Evolutionary conservation across 2,113 vertebrate species (phyloP).

Genomic region (Stercorarius parasiticus): DNA sequence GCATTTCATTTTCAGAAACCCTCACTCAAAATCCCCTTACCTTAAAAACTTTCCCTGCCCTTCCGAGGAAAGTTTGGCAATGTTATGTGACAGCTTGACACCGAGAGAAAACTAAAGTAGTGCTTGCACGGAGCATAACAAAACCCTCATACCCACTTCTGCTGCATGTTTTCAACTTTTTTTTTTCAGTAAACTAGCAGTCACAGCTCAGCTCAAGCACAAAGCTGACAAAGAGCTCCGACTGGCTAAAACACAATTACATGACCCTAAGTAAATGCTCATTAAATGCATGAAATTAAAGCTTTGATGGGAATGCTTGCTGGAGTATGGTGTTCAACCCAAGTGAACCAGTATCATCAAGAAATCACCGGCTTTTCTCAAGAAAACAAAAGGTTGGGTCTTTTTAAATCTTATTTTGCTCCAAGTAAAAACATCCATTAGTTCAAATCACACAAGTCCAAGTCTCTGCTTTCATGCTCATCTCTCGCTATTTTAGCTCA

Average conservation of each 20-base stretch:
- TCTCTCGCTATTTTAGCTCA: background rate
- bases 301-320: background rate
- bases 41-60: background rate
- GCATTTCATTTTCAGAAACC: background rate
- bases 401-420: background rate
- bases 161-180: background rate
- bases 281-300: background rate
- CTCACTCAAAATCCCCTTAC: background rate
- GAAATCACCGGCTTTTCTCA: background rate
- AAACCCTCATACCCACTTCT: background rate
- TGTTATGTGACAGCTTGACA: background rate
- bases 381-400: background rate
- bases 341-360: background rate
- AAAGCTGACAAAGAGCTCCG: background rate
- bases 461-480: background rate
- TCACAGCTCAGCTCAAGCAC: background rate
- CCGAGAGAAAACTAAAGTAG: background rate
- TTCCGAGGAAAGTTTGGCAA: background rate
- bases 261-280: background rate
- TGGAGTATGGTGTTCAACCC: background rate
- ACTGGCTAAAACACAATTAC: background rate
- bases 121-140: background rate
- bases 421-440: conserved; percentile 39
- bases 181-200: background rate
- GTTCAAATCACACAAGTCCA: background rate